Conservation (phyloP, 2,797 vertebrate species). For the Anniella stebbinsi region DNA sequence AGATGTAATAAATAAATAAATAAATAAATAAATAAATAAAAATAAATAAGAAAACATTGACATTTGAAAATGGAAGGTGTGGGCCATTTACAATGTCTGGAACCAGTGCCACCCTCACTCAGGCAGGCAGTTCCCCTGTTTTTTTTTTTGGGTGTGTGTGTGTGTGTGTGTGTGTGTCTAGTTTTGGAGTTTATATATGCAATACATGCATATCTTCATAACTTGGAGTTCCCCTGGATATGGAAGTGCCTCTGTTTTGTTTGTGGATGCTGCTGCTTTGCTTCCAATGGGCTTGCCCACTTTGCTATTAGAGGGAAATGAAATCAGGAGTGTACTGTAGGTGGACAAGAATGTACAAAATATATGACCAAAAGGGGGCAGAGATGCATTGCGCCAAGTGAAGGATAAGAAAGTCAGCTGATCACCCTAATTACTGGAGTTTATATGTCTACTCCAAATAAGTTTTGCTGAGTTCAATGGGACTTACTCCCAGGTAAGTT, state of each 20-base stretch:
- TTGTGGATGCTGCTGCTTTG: no score
- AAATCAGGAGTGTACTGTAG: not conserved
- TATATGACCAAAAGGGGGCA: conserved; percentile 14
- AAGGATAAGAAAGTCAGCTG: not conserved
- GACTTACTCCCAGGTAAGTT: not conserved
- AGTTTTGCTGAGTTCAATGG: not conserved
- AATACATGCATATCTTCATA: no score
- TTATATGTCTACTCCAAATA: not conserved
- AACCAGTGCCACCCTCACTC: not conserved
- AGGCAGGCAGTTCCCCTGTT: not conserved
- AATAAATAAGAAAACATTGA: not conserved
- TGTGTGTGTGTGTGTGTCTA: no score
- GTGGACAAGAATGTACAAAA: not conserved
- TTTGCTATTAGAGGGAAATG: no score
- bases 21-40: no score
- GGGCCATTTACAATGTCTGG: not conserved
- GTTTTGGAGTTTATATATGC: no score
- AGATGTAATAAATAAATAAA: no score
- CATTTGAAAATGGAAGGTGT: not conserved
- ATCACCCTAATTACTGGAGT: not conserved
- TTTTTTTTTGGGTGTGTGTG: no score
- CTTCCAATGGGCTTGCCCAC: no score
- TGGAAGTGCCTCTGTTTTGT: no score
- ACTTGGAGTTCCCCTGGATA: no score
- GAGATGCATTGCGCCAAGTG: not conserved